Conservation (phyloP, 2,797 vertebrate genomes). For the Protonibea diacanthus region DNA sequence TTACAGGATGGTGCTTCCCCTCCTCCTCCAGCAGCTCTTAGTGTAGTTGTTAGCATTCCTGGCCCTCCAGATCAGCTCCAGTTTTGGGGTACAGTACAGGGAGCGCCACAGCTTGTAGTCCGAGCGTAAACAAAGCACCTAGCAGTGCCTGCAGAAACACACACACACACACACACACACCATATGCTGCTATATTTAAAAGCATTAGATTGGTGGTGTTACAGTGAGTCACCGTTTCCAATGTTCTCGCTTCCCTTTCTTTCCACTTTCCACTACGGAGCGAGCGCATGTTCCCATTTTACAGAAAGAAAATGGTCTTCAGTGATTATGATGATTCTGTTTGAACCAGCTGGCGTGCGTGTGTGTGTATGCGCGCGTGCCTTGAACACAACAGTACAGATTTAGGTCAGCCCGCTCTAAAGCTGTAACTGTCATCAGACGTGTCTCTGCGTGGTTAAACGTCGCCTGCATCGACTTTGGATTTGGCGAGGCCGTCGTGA, state of each 20-base stretch:
- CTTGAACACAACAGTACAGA: constrained; percentile 39
- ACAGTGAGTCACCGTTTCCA: constrained; percentile 64
- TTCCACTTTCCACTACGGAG: constrained; percentile 43
- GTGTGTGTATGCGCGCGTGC: constrained; percentile 20
- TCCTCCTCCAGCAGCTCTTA: constrained; percentile 22
- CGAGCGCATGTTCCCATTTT: constrained; percentile 47
- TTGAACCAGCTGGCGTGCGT: constrained; percentile 37
- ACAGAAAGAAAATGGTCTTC: constrained; percentile 35
- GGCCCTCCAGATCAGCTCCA: constrained; percentile 32
- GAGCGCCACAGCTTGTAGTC: constrained; percentile 9
- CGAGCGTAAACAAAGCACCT: constrained; percentile 9
- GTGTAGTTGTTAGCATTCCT: constrained; percentile 60
- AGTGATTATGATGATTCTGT: constrained; percentile 45
- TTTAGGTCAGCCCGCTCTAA: constrained; percentile 43
- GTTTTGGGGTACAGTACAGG: constrained; percentile 30
- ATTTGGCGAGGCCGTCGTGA: constrained; percentile 19
- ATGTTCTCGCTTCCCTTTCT: constrained; percentile 45
- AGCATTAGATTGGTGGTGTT: constrained; percentile 42
- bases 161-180: constrained; percentile 25
- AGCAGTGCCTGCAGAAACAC: constrained; percentile 18
- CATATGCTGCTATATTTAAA: constrained; percentile 50
- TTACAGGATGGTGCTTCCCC: constrained; percentile 25
- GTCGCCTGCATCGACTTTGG: constrained; percentile 12
- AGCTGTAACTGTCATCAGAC: constrained; percentile 34
- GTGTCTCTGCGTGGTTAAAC: constrained; percentile 37